Conservation (phyloP, 2,797 vertebrate genomes). For the Scolopax rusticola region DNA sequence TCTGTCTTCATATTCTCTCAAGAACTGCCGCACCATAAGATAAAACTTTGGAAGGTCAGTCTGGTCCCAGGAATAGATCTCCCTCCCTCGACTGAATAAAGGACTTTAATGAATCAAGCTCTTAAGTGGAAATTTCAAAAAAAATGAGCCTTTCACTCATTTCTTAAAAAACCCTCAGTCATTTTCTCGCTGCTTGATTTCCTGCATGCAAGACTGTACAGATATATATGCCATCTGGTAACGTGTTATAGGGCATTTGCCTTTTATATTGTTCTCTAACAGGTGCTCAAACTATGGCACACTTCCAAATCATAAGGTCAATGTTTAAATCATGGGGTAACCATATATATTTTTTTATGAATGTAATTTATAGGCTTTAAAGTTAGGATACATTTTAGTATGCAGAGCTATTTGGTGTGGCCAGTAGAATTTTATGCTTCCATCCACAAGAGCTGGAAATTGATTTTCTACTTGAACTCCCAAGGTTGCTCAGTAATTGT, state of each 20-base stretch:
- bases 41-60: conserved; percentile 2
- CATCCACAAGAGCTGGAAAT: conserved; percentile 34
- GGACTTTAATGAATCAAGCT: background rate
- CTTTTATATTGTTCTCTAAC: background rate
- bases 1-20: background rate
- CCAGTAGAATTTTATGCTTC: conserved; percentile 28
- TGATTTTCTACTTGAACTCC: conserved; percentile 64
- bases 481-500: conserved; percentile 52
- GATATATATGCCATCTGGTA: background rate
- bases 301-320: conserved; percentile 1
- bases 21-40: background rate
- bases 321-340: background rate
- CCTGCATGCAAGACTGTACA: background rate
- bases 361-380: background rate
- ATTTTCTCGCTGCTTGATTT: background rate
- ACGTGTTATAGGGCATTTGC: background rate
- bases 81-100: background rate
- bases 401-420: conserved; percentile 9
- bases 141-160: background rate
- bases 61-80: background rate
- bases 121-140: background rate
- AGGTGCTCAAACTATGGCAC: background rate
- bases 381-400: background rate
- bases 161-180: background rate
- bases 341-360: background rate